phyloP scores from a whole-genome alignment of 2,113 vertebrate genomes.

The Sinocyclocheilus anophthalmus region DNA sequence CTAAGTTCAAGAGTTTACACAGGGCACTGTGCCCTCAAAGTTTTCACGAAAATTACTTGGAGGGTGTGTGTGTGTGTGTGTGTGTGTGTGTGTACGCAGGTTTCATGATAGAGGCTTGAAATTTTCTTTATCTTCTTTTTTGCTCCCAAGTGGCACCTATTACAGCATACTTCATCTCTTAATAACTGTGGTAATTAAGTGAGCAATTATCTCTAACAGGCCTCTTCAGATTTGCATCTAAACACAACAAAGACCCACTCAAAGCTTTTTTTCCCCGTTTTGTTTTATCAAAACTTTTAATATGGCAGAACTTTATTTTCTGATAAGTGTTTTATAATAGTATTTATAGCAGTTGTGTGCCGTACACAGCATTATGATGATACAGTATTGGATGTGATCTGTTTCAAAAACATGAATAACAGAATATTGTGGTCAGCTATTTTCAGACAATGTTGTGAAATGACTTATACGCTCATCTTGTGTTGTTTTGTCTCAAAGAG shows the following conservation, averaged over 20 bases:
- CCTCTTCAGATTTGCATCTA: conserved; percentile 6
- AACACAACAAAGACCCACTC: conserved; percentile 32
- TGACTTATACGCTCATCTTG: not conserved
- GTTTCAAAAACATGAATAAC: not conserved
- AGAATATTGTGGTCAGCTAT: not conserved
- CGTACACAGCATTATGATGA: not conserved
- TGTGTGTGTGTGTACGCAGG: not conserved
- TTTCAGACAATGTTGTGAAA: not conserved
- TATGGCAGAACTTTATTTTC: not conserved
- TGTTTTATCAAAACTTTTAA: not conserved
- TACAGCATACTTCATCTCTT: conserved; percentile 27
- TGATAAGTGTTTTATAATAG: not conserved
- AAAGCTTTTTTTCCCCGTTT: not conserved
- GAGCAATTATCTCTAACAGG: conserved; percentile 48
- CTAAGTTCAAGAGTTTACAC: not conserved
- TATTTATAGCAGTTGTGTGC: not conserved
- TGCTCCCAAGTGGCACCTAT: not conserved
- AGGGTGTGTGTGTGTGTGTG: not conserved
- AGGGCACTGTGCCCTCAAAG: not conserved
- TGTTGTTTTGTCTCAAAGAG: not conserved
- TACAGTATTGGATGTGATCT: not conserved
- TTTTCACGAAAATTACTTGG: not conserved
- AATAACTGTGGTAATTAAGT: conserved; percentile 47
- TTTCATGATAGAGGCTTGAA: conserved; percentile 11
- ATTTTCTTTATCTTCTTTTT: not conserved